Base-by-base conservation (phyloP, 2,113 vertebrate species). In the Perca schrenkii region DNA sequence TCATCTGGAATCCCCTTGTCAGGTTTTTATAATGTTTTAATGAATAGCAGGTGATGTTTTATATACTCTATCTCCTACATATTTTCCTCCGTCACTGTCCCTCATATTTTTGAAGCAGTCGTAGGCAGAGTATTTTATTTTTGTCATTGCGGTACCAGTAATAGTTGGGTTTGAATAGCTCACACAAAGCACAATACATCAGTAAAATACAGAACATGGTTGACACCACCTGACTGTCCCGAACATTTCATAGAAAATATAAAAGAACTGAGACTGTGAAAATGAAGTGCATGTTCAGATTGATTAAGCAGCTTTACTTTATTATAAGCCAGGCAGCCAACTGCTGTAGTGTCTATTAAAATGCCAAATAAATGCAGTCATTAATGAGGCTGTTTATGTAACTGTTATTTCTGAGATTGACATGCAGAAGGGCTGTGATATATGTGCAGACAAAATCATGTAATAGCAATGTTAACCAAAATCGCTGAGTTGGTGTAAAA, bases 311-410 rank as follows among this genome's bases (percentile, higher is more conserved):
- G 66, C 53, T 83, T 70, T 34, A 34, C 6, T 34, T 34, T 34
- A 72, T 80, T 74, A 62, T 63, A 66, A 80, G 56, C 21, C 47
- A 46, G 21, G 6, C 47, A 65, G 78, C 73, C 40, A 63, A 74
- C 82, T 79, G 62, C 65, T 81, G 61, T 17, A 36, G 16, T 86
- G n/a, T 28, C 50, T 66, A 34, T 70, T 80, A 75, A 77, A 66
- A 83, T 6, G 16, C 53, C 43, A 76, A 86, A 82, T 34, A 34
- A 34, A 34, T 16, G 57, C 40, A n/a, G 62, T 15, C 40, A 28
- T 46, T 28, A 67, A 19, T 11, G 21, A 65, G 12, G 43, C 53
- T 74, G 12, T 60, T 80, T 67, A 16, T 57, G 43, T 49, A 46
- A 28, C 4, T 36, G 47, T 74, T 43, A 75, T 68, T 58, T 36